Evolutionary conservation across 2,797 vertebrate species (phyloP).

Genomic region (Hephaestus fuliginosus): DNA sequence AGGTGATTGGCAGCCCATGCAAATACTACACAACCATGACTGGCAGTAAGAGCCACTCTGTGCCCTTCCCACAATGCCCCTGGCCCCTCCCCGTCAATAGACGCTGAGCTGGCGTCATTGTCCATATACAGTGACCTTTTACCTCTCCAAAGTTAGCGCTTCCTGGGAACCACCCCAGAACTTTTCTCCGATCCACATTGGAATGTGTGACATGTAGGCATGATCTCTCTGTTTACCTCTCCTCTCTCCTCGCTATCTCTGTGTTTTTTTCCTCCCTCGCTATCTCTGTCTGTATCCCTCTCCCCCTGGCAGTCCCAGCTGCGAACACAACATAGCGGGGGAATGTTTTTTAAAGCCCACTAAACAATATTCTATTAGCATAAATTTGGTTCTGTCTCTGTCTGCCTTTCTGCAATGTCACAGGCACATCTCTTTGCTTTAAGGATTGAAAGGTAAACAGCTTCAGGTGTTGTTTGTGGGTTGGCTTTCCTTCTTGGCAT

Average conservation of each 20-base stretch:
- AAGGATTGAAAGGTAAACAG: conserved; percentile 81
- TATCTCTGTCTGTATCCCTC: conserved; percentile 72
- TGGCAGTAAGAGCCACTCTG: conserved; percentile 86
- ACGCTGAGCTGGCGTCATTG: conserved; percentile 88
- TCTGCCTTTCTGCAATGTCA: conserved; percentile 76
- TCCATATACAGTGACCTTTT: conserved; percentile 90
- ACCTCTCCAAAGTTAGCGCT: conserved; percentile 85
- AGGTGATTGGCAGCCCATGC: conserved; percentile 90
- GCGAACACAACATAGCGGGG: conserved; percentile 66
- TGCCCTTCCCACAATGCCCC: conserved; percentile 89
- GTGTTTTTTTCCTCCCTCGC: conserved; percentile 58
- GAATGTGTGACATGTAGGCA: conserved; percentile 85
- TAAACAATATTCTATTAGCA: conserved; percentile 88
- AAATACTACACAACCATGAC: conserved; percentile 85
- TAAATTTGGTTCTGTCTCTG: conserved; percentile 79
- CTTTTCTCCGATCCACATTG: conserved; percentile 84
- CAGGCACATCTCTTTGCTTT: conserved; percentile 83
- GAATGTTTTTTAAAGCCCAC: conserved; percentile 74
- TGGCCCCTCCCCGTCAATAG: conserved; percentile 89
- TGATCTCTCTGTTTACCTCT: conserved; percentile 80
- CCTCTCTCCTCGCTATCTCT: conserved; percentile 66
- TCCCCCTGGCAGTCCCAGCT: conserved; percentile 79
- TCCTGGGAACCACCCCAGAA: conserved; percentile 86
- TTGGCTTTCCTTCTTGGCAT: conserved; percentile 77
- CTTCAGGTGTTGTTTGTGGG: conserved; percentile 79